A percentile compares a stretch with the other conserved stretches of the same genome.
Evolutionary conservation across 2,113 vertebrate species (phyloP).

Genomic region (Phaethornis superciliosus): DNA sequence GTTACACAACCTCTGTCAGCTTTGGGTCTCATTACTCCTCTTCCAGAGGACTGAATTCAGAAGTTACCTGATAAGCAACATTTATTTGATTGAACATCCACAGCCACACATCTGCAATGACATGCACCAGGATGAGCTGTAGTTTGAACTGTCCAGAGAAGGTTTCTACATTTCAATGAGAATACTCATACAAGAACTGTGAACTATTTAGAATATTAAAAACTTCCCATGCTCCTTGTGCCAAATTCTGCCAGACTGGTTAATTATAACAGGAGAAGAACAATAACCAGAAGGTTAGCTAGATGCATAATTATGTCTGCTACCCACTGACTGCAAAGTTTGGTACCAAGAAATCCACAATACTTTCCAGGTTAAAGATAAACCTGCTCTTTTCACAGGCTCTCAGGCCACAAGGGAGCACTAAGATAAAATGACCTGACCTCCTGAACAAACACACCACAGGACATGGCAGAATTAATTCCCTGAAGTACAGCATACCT

Average conservation of each 20-base stretch:
- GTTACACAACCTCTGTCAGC: background rate
- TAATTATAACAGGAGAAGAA: background rate
- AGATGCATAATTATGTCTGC: background rate
- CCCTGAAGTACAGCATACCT: background rate
- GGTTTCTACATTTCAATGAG: background rate
- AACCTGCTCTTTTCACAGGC: background rate
- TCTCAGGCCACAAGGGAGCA: background rate
- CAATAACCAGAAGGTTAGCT: background rate
- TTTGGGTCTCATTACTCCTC: background rate
- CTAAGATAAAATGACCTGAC: background rate
- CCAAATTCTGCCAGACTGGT: background rate
- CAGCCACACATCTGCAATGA: background rate
- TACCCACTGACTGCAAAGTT: no score
- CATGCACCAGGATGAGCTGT: fast-evolving
- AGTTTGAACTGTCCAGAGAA: background rate
- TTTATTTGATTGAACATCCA: background rate
- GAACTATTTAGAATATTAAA: background rate
- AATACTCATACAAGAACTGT: background rate
- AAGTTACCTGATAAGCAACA: background rate
- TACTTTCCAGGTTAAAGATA: background rate
- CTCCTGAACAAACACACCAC: background rate
- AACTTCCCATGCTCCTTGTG: fast-evolving
- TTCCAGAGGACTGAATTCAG: background rate
- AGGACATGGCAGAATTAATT: background rate
- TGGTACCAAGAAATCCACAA: background rate